Percentiles rank a stretch among this genome's conserved stretches.
phyloP scores from a whole-genome alignment of 2,888 invertebrate species.

The Drosophila nigricruria region DNA sequence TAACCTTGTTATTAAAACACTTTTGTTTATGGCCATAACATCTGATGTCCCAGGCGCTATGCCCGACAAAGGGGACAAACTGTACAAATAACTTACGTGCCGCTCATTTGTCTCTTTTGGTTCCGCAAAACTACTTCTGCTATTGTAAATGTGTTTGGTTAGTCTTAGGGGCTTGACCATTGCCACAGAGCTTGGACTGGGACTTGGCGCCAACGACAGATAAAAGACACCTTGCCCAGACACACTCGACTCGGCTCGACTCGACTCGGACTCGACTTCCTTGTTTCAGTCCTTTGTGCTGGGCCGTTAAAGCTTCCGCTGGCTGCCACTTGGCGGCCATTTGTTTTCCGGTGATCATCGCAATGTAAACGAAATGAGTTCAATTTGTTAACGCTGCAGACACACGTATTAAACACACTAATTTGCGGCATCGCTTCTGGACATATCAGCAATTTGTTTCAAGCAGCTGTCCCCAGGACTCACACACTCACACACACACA shows the following conservation, averaged over 20 bases:
- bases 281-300: conserved; percentile 12
- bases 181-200: not conserved
- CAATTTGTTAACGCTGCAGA: conserved; percentile 74
- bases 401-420: conserved; percentile 78
- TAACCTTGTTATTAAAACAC: conserved; percentile 84
- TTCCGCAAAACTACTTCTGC: conserved; percentile 27
- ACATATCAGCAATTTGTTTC: conserved; percentile 79
- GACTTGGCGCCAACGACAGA: conserved; percentile 28
- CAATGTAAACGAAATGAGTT: conserved; percentile 76
- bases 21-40: conserved; percentile 79
- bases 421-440: conserved; percentile 81
- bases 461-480: conserved; percentile 76
- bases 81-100: conserved; percentile 83
- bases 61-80: conserved; percentile 45
- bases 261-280: not conserved
- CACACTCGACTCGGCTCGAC: not conserved
- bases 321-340: conserved; percentile 60
- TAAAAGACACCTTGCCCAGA: conserved; percentile 27
- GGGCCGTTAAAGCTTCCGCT: conserved; percentile 52
- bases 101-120: conserved; percentile 76
- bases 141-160: conserved; percentile 19
- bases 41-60: conserved; percentile 74
- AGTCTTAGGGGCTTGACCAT: conserved; percentile 9
- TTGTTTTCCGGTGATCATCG: conserved; percentile 81
- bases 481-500: conserved; percentile 7